A percentile compares a stretch with the other conserved stretches of the same genome.
Evolutionary conservation across 2,888 invertebrate species (phyloP).

Genomic region (Pterobdella sp.): DNA sequence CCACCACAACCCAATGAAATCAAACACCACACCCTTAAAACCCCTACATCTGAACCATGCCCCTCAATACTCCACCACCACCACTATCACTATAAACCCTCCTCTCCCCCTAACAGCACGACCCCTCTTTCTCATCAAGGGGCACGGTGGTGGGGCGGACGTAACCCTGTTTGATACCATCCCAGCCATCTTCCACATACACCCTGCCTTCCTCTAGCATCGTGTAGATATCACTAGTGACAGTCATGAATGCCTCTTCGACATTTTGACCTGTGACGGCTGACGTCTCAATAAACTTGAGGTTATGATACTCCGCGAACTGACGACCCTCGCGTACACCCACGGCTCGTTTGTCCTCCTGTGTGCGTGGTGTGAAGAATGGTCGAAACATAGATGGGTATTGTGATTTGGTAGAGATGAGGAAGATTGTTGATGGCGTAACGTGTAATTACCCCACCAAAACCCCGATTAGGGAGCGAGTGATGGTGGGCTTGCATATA

Average conservation of each 20-base stretch:
- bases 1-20: background rate
- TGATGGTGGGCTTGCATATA: no score
- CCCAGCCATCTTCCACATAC: constrained; percentile 72
- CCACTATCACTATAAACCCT: background rate
- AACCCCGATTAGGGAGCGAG: no score
- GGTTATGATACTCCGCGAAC: constrained; percentile 82
- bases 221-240: constrained; percentile 73
- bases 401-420: background rate
- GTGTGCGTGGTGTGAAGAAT: background rate
- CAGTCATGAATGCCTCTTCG: constrained; percentile 79
- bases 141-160: constrained; percentile 45
- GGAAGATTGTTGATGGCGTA: background rate
- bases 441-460: no score
- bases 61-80: background rate
- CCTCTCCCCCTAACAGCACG: constrained; percentile 63
- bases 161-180: constrained; percentile 82
- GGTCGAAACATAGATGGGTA: background rate
- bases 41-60: background rate
- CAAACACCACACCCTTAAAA: background rate
- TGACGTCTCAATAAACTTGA: constrained; percentile 91
- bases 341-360: constrained; percentile 30
- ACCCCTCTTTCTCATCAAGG: constrained; percentile 74
- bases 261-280: constrained; percentile 85
- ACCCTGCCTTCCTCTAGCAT: constrained; percentile 84
- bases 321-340: constrained; percentile 68